Evolutionary conservation across 2,888 invertebrate genomes (phyloP), one percentile per base, ranked within the genome.

Genomic region (Drosophila basisetae): DNA sequence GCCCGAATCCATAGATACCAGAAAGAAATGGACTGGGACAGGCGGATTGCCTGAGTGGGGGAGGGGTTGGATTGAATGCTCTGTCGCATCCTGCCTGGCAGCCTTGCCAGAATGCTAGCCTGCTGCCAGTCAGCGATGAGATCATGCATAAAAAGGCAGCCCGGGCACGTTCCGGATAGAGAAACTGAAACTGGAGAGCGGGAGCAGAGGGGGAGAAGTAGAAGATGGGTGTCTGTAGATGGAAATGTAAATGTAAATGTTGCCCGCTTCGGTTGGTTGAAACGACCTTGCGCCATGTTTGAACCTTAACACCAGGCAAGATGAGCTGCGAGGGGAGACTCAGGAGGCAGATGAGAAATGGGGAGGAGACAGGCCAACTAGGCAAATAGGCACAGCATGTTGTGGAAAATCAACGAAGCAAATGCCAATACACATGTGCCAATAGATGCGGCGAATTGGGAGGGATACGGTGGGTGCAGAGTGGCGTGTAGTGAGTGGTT

Each of bases 361-460:
- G 30, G 49, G 16, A 7, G 52, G 11, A 43, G 53, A 30, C 49
- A 30, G 50, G 54, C 55, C 68, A 74, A 78, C 73, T 76, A 87
- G 90, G 88, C 90, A 85, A 90, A 90, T 88, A 90, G 90, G 90
- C 90, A 83, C 72, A 87, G 81, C 86, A 88, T 88, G 83, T 78
- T 80, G 81, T 80, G 81, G 78, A 85, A 87, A 90, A 88, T 89
- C 86, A 90, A 88, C 86, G 86, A 90, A 90, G 82, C 89, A 90
- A 90, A 89, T 83, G 89, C 90, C 89, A 89, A 89, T 89, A 85
- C 90, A 85, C 85, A 80, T 78, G 73, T 76, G 78, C 65, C 82
- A 79, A 81, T 78, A 63, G 50, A 60, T 55, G 53, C 30, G 65
- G 52, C 16, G 47, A 22, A 22, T 10, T n/a, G 25, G 4, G 1